Conservation (phyloP, 37 sponge, comb jelly and placozoan genomes). For the Agelas oroides region DNA sequence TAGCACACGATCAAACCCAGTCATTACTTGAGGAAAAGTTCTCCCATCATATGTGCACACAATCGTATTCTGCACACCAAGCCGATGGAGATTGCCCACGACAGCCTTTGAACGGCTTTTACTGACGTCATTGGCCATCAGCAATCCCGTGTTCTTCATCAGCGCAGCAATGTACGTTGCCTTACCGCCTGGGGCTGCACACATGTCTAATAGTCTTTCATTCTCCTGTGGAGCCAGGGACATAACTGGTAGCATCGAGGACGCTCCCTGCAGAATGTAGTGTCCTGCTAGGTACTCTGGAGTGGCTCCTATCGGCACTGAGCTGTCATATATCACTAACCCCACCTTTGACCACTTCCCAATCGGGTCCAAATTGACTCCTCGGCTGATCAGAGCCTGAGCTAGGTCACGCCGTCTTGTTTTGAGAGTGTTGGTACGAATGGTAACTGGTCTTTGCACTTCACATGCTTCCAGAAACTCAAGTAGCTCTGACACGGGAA, state of each 20-base stretch:
- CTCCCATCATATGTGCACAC: conserved; percentile 96
- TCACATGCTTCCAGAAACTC: conserved; percentile 96
- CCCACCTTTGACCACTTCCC: conserved; percentile 99
- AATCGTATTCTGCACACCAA: conserved; percentile 90
- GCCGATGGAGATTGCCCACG: conserved; percentile 86
- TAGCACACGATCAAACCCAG: conserved; percentile 95
- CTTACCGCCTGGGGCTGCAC: conserved; percentile 99
- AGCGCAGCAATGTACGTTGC: conserved; percentile 94
- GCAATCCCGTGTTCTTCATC: conserved; percentile 98
- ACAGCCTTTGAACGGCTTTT: conserved; percentile 91
- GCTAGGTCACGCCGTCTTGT: conserved; percentile 95
- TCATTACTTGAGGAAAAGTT: conserved; percentile 91
- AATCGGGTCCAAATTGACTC: conserved; percentile 98
- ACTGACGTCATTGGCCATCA: conserved; percentile 89
- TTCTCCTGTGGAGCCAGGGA: conserved; percentile 93
- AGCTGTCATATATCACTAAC: conserved; percentile 94
- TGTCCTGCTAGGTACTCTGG: conserved; percentile 99
- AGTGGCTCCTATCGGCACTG: conserved; percentile 98
- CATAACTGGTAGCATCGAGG: conserved; percentile 98
- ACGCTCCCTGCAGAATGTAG: conserved; percentile 98
- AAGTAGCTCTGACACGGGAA: conserved; percentile 79
- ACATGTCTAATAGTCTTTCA: conserved; percentile 94
- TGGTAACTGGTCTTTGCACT: conserved; percentile 91
- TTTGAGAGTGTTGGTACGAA: conserved; percentile 95
- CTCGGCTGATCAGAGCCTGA: conserved; percentile 91